A percentile compares a stretch with the other conserved stretches of the same genome.
These are phyloP conservation scores for Siniperca knerii DNA, from an alignment of 2,113 vertebrate genomes.

Conservation along the genomic window DNA sequence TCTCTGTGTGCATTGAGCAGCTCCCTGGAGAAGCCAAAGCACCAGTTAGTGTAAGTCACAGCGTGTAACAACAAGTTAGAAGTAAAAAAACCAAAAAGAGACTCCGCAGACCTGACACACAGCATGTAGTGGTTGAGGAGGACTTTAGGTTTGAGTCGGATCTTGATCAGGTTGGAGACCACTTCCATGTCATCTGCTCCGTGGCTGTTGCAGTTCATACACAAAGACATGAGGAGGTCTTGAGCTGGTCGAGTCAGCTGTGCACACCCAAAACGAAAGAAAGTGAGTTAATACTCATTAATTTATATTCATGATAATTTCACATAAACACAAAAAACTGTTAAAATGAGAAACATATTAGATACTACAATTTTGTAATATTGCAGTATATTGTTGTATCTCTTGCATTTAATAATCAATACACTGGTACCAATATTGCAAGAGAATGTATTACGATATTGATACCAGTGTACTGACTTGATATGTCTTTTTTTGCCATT, in stretches of 20 bases:
- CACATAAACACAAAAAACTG: neutral
- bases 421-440: neutral
- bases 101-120: slow-evolving; percentile 88
- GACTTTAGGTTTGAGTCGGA: slow-evolving; percentile 97
- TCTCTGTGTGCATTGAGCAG: slow-evolving; percentile 94
- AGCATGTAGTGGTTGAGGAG: slow-evolving; percentile 98
- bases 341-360: neutral
- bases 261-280: slow-evolving; percentile 56
- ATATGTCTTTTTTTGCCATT: neutral
- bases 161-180: slow-evolving; percentile 97
- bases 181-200: slow-evolving; percentile 95
- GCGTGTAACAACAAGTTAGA: neutral
- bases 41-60: neutral
- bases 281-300: neutral
- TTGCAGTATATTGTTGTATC: neutral
- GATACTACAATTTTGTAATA: neutral
- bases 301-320: neutral
- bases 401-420: neutral
- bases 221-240: slow-evolving; percentile 97
- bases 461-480: neutral
- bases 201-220: slow-evolving; percentile 95
- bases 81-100: neutral
- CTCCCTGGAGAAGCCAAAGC: slow-evolving; percentile 84
- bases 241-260: slow-evolving; percentile 97
- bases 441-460: neutral